These are phyloP conservation scores for Neoaliturus tenellus DNA, from an alignment of 2,888 invertebrate species.

Conservation along the genomic window DNA sequence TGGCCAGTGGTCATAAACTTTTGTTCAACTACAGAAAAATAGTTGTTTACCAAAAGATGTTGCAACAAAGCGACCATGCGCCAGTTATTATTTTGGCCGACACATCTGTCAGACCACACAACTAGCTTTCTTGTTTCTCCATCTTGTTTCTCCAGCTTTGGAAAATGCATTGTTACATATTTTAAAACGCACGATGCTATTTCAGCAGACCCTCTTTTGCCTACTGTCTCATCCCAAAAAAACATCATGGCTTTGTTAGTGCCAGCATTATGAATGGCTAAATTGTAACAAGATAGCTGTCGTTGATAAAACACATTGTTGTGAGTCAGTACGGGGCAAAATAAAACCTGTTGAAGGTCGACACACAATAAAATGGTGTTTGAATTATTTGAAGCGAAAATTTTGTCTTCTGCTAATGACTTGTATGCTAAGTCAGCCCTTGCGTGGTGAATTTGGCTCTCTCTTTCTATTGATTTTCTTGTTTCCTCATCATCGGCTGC, in stretches of 20 bases:
- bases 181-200: conserved; percentile 57
- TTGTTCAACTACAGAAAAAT: conserved; percentile 64
- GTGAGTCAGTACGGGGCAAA: conserved; percentile 22
- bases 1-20: conserved; percentile 65
- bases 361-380: conserved; percentile 47
- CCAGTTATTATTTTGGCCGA: conserved; percentile 66
- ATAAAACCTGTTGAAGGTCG: conserved; percentile 50
- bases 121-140: conserved; percentile 6
- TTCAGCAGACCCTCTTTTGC: conserved; percentile 59
- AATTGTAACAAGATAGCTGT: conserved; percentile 59
- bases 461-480: conserved; percentile 11
- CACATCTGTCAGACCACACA: conserved; percentile 64
- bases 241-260: conserved; percentile 57
- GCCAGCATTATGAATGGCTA: conserved; percentile 55
- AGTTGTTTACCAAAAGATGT: conserved; percentile 54
- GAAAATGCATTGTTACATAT: conserved; percentile 49
- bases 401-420: conserved; percentile 40
- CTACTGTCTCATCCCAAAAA: conserved; percentile 59
- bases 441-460: conserved; percentile 20
- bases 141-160: background rate
- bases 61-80: conserved; percentile 55
- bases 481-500: conserved; percentile 18
- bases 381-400: background rate
- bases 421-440: conserved; percentile 48
- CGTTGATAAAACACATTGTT: conserved; percentile 52